A percentile compares a stretch with the other conserved stretches of the same genome.
These are phyloP conservation scores for Pecten maximus DNA, from an alignment of 2,888 invertebrate genomes.

Conservation along the genomic window DNA sequence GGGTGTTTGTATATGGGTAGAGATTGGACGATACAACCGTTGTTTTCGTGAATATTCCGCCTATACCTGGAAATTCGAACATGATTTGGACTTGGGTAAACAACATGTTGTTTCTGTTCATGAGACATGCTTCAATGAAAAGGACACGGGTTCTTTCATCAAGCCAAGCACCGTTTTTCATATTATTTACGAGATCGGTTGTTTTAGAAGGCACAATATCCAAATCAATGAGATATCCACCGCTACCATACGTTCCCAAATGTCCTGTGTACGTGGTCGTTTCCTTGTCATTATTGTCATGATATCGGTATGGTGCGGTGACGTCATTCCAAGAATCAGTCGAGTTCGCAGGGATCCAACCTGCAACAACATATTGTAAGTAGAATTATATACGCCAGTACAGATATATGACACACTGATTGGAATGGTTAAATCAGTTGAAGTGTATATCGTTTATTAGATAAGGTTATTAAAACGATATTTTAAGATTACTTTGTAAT, in stretches of 20 bases:
- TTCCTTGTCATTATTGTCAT: too few species aligned
- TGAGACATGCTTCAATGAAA: neutral
- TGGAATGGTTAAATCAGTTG: too few species aligned
- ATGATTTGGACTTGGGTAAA: neutral
- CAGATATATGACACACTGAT: too few species aligned
- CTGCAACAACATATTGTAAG: too few species aligned
- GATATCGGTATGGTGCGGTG: neutral
- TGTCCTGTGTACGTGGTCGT: neutral
- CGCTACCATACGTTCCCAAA: neutral
- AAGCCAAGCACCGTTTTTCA: too few species aligned
- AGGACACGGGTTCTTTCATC: neutral
- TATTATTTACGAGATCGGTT: too few species aligned
- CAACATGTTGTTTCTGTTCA: neutral
- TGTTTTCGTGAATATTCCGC: neutral
- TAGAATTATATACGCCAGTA: too few species aligned
- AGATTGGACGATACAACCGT: neutral
- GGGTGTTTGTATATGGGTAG: too few species aligned
- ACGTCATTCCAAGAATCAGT: neutral
- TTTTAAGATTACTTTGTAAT: too few species aligned
- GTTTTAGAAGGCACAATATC: too few species aligned
- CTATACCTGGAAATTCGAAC: neutral
- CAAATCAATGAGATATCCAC: neutral
- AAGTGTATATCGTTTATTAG: too few species aligned
- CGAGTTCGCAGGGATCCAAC: neutral
- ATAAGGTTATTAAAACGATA: too few species aligned